Evolutionary conservation across 2,888 invertebrate genomes (phyloP).

Genomic region (Xanthia icteritia): DNA sequence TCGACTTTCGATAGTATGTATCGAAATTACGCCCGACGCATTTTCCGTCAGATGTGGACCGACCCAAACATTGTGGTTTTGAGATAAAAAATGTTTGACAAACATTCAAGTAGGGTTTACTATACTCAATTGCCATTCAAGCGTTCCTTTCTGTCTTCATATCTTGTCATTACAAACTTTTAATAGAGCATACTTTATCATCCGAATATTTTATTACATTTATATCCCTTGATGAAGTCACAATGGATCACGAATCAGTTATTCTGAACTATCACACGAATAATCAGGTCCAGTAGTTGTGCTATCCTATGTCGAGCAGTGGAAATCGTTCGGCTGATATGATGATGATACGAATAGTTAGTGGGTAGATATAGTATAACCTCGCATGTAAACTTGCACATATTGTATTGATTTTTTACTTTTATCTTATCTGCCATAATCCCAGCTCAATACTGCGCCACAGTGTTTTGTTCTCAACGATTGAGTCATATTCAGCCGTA

Average conservation of each 20-base stretch:
- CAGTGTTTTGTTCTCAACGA: slow-evolving; percentile 30
- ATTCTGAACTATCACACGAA: neutral
- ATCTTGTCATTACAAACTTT: neutral
- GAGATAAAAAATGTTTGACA: neutral
- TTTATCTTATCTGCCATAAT: slow-evolving; percentile 54
- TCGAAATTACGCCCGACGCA: no score
- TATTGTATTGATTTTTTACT: slow-evolving; percentile 37
- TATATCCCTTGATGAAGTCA: neutral
- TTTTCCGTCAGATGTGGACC: no score
- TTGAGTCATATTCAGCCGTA: slow-evolving; percentile 34
- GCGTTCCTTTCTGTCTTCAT: neutral
- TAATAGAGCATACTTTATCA: neutral
- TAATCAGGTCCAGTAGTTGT: no score
- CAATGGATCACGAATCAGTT: neutral
- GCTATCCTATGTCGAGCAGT: no score
- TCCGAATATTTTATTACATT: neutral
- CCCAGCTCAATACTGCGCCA: slow-evolving; percentile 15
- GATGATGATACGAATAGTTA: neutral
- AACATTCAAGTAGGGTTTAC: neutral
- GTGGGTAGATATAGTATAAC: neutral
- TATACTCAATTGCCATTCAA: neutral
- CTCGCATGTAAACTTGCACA: neutral
- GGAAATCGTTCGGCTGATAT: neutral
- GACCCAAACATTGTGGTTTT: no score
- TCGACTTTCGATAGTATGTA: no score